Conservation (phyloP, 2,888 invertebrate species). For the Aethes cnicana region DNA sequence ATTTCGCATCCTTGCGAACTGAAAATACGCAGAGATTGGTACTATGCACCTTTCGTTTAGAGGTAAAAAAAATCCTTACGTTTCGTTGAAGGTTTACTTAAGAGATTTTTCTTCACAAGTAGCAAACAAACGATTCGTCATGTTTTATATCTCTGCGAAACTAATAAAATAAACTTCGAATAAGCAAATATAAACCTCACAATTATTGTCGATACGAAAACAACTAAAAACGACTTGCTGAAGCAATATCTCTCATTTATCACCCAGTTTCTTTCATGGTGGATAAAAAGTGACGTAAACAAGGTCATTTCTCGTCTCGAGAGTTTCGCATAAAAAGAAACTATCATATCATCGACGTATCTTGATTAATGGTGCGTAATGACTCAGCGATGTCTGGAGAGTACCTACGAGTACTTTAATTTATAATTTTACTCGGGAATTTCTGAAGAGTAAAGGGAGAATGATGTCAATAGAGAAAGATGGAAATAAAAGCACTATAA, state of each 20-base stretch:
- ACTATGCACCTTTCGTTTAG: too few relatives aligned
- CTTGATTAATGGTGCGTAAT: conserved; percentile 27
- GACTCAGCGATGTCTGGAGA: too few relatives aligned
- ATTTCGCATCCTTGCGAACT: too few relatives aligned
- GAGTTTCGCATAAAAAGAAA: conserved; percentile 29
- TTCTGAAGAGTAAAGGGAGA: too few relatives aligned
- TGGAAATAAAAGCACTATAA: too few relatives aligned
- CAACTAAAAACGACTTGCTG: conserved; percentile 24
- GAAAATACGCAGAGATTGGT: too few relatives aligned
- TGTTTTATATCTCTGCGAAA: neutral
- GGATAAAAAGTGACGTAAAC: conserved; percentile 31
- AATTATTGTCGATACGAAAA: conserved; percentile 14
- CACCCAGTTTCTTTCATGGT: conserved; percentile 23
- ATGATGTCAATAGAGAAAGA: too few relatives aligned
- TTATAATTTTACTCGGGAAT: too few relatives aligned
- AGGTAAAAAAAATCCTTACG: too few relatives aligned
- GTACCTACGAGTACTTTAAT: too few relatives aligned
- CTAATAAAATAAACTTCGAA: neutral
- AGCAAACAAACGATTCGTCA: neutral
- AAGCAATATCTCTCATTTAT: conserved; percentile 23
- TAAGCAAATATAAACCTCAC: neutral
- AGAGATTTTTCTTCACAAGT: too few relatives aligned
- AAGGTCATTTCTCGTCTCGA: conserved; percentile 31
- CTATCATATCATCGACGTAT: conserved; percentile 29
- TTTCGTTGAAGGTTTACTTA: too few relatives aligned